Evolutionary conservation across 2,797 vertebrate species (phyloP).

Genomic region (Microctenopoma stevenorrisi): DNA sequence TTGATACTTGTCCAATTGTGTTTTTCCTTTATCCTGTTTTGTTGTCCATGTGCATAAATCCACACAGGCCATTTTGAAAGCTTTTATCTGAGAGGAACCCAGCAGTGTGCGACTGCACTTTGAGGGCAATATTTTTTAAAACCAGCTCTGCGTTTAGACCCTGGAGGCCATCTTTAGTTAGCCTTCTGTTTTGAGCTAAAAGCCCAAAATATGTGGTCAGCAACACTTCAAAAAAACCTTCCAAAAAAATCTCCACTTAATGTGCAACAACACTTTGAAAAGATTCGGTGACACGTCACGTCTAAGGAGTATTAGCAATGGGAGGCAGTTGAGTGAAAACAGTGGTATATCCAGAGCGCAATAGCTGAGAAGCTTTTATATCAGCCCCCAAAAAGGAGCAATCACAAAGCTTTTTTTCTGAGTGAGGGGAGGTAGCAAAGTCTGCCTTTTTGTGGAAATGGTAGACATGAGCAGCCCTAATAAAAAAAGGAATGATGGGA

Average conservation of each 20-base stretch:
- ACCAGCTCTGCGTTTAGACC: neutral
- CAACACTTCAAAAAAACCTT: neutral
- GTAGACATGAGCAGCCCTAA: constrained; percentile 63
- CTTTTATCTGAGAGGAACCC: constrained; percentile 27
- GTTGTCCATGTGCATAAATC: constrained; percentile 27
- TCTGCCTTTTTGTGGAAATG: constrained; percentile 33
- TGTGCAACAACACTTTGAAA: constrained; percentile 30
- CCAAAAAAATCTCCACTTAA: constrained; percentile 4
- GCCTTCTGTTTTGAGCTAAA: constrained; percentile 20
- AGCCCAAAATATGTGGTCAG: neutral
- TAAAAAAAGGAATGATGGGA: constrained; percentile 70
- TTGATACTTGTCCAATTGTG: neutral
- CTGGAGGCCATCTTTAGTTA: constrained; percentile 12
- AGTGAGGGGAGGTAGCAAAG: constrained; percentile 11
- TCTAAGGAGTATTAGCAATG: constrained; percentile 19
- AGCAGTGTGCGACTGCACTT: constrained; percentile 21
- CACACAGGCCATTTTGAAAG: constrained; percentile 12
- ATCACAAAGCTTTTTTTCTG: constrained; percentile 23
- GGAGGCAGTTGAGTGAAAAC: constrained; percentile 17
- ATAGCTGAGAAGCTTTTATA: constrained; percentile 32
- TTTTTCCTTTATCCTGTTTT: neutral
- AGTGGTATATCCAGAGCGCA: neutral
- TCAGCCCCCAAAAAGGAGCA: constrained; percentile 25
- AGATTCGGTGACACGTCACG: constrained; percentile 17
- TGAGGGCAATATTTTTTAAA: constrained; percentile 9